A percentile compares a stretch with the other conserved stretches of the same genome.
Evolutionary conservation across 2,113 vertebrate genomes (phyloP).

Genomic region (Chaetorhynchus papuensis): DNA sequence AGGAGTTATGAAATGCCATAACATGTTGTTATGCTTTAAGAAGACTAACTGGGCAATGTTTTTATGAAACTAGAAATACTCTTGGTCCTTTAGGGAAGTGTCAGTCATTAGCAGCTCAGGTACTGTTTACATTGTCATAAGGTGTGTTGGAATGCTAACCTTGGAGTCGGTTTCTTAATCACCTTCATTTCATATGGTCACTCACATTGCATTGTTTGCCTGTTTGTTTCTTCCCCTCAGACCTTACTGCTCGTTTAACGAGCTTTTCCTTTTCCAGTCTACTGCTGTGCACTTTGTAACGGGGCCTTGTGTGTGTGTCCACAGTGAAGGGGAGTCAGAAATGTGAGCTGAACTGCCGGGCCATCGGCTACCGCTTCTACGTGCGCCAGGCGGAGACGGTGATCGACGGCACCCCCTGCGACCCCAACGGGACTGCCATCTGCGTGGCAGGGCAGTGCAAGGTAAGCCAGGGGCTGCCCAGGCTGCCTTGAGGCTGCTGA

Average conservation of each 20-base stretch:
- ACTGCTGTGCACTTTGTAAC: neutral
- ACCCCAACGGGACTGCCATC: slow-evolving; percentile 77
- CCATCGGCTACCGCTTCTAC: slow-evolving; percentile 90
- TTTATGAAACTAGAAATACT: neutral
- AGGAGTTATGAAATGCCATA: neutral
- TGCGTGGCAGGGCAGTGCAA: slow-evolving; percentile 89
- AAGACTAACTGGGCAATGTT: neutral
- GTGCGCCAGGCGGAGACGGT: slow-evolving; percentile 85
- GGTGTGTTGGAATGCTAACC: neutral
- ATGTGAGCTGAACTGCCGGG: slow-evolving; percentile 91
- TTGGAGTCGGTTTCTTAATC: neutral
- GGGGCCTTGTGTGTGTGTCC: neutral
- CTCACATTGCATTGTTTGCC: neutral
- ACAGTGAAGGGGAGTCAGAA: slow-evolving; percentile 80
- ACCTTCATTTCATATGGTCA: neutral
- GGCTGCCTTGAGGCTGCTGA: accelerated
- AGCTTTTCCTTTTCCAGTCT: neutral
- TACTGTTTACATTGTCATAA: neutral
- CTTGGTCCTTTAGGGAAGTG: neutral
- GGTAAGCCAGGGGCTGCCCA: slow-evolving; percentile 67
- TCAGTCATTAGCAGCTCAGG: neutral
- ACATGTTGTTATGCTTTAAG: neutral
- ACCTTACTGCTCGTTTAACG: neutral
- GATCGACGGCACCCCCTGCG: slow-evolving; percentile 90
- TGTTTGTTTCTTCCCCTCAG: neutral